Conservation (phyloP, 1,140 invertebrate genomes). For the Ganaspis sp. region DNA sequence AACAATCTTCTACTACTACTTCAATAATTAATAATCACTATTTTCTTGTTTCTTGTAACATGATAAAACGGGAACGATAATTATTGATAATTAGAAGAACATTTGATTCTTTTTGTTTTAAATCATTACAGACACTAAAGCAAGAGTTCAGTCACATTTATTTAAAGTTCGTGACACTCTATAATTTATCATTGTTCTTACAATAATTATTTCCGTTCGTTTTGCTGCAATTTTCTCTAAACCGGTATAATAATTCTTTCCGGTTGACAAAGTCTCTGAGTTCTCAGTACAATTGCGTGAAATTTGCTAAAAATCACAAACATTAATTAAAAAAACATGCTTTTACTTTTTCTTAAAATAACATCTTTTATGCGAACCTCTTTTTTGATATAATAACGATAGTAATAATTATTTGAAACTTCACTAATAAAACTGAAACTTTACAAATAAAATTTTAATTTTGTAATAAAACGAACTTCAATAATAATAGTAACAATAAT, state of each 20-base stretch:
- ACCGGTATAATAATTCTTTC: conserved; percentile 12
- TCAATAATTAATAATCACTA: not conserved
- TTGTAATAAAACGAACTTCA: too few species aligned
- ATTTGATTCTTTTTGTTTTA: not conserved
- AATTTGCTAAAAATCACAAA: not conserved
- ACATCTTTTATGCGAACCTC: too few species aligned
- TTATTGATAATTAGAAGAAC: not conserved
- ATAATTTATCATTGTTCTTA: conserved; percentile 20
- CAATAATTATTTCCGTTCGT: conserved; percentile 25
- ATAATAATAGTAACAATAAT: too few species aligned
- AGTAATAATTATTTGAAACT: too few species aligned
- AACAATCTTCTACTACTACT: too few species aligned
- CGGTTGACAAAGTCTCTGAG: not conserved
- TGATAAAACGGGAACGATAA: not conserved
- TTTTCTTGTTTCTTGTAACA: not conserved
- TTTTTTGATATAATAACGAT: too few species aligned
- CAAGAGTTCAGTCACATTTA: not conserved
- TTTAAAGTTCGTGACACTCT: not conserved
- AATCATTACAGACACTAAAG: not conserved
- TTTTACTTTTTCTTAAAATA: too few species aligned
- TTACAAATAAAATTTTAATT: too few species aligned
- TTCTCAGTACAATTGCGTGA: not conserved
- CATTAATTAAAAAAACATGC: too few species aligned
- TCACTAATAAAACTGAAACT: too few species aligned
- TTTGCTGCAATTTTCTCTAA: conserved; percentile 18